Base-by-base conservation (phyloP, 2,797 vertebrate species). In the Oryzias sinensis region DNA sequence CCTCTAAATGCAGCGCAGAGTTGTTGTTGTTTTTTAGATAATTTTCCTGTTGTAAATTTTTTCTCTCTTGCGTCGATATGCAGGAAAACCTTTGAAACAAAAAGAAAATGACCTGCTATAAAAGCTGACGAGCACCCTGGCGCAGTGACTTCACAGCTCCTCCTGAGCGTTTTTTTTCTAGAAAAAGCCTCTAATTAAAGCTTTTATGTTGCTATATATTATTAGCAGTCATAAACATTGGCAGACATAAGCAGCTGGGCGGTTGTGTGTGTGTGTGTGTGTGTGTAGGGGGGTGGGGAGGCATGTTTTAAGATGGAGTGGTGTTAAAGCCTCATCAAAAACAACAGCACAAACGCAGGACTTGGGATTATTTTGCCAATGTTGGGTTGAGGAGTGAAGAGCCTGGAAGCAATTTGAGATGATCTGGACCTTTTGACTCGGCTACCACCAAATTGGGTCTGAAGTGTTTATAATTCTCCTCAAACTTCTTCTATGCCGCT, bases 41-140 rank as follows among this genome's bases (percentile, higher is more conserved):
- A 33, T 72, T 83, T 73, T 78, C 58, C 58, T 53, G 66, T 79
- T 83, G 72, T 80, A 80, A 74, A 75, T 81, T 56, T 74, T 68
- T 48, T 27, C 17, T 68, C 72, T 43, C 70, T 90, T 84, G 83
- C 73, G n/a, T 20, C 18, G 48, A 75, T 83, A 37, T 3, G 9
- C 33, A 37, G 76, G 69, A 86, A 89, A 87, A 85, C 81, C 85
- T 91, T 89, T 89, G 85, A 91, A 91, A 90, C 85, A 88, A 83
- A 79, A 79, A 88, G 88, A 79, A 88, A 92, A 90, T 87, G 82
- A 89, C 86, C 87, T 83, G 84, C 85, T 88, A 78, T 92, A 90
- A 91, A 91, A 84, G 33, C 59, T 48, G 79, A 85, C 72, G 80
- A 67, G 84, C 71, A 74, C 78, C 84, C 73, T 82, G 68, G 81